phyloP scores from a whole-genome alignment of 2,797 vertebrate species.

The Sylvia borin region DNA sequence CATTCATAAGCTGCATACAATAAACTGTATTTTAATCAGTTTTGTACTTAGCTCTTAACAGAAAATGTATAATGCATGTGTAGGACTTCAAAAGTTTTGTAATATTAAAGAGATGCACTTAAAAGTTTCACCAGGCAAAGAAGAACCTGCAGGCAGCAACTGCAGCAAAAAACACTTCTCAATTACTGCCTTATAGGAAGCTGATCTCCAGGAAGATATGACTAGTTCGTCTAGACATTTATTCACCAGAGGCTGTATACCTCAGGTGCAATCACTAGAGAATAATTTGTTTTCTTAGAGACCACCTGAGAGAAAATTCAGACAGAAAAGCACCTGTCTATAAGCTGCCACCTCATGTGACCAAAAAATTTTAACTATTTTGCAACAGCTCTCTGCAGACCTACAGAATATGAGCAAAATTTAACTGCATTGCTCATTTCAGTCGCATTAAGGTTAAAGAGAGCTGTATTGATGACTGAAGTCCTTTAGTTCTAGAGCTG shows the following conservation, averaged over 20 bases:
- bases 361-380: neutral
- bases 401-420: neutral
- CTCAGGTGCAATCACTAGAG: neutral
- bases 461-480: neutral
- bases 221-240: neutral
- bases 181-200: neutral
- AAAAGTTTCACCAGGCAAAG: neutral
- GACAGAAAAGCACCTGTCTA: neutral
- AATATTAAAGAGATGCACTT: neutral
- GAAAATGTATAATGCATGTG: neutral
- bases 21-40: neutral
- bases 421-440: neutral
- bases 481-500: neutral
- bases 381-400: neutral
- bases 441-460: neutral
- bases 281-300: neutral
- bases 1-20: neutral
- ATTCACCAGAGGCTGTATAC: neutral
- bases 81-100: neutral
- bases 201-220: neutral
- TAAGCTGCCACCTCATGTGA: neutral
- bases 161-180: neutral
- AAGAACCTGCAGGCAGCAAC: neutral
- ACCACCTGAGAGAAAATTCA: neutral
- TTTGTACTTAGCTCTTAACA: neutral